A percentile compares a stretch with the other conserved stretches of the same genome.
These are phyloP conservation scores for Epinephelus cyanopodus DNA, from an alignment of 2,113 vertebrate species.

Conservation along the genomic window DNA sequence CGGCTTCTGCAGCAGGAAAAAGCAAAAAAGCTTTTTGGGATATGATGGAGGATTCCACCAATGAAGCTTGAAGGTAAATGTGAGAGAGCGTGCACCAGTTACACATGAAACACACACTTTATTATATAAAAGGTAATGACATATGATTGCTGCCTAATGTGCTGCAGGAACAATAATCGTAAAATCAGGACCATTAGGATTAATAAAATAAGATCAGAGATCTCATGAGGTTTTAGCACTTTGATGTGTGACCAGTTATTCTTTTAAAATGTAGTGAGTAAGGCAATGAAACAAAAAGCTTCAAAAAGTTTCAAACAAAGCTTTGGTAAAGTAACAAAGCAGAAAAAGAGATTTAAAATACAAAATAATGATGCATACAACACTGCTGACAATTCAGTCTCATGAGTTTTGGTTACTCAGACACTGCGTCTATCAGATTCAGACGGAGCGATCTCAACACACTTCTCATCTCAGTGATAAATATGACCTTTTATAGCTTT, in stretches of 20 bases:
- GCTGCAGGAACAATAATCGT: neutral
- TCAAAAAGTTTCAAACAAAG: neutral
- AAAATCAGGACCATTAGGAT: slow-evolving; percentile 13
- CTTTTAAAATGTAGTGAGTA: neutral
- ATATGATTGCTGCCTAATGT: slow-evolving; percentile 6
- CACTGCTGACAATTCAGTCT: neutral
- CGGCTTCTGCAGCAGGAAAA: slow-evolving; percentile 83
- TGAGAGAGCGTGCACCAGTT: neutral
- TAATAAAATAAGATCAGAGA: slow-evolving; percentile 8
- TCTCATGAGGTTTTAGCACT: neutral
- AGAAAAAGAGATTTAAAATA: neutral
- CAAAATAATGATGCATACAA: neutral
- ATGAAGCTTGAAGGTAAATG: neutral
- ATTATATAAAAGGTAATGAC: neutral
- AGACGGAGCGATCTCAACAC: neutral
- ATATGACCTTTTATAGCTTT: neutral
- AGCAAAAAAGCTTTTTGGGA: neutral
- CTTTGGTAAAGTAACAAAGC: neutral
- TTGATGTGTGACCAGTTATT: neutral
- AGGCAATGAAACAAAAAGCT: neutral
- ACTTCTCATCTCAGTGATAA: neutral
- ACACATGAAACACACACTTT: neutral
- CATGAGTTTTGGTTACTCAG: neutral
- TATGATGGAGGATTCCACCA: neutral
- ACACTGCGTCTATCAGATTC: neutral